Evolutionary conservation across 2,113 vertebrate species (phyloP).

Genomic region (Neomonachus schauinslandi): DNA sequence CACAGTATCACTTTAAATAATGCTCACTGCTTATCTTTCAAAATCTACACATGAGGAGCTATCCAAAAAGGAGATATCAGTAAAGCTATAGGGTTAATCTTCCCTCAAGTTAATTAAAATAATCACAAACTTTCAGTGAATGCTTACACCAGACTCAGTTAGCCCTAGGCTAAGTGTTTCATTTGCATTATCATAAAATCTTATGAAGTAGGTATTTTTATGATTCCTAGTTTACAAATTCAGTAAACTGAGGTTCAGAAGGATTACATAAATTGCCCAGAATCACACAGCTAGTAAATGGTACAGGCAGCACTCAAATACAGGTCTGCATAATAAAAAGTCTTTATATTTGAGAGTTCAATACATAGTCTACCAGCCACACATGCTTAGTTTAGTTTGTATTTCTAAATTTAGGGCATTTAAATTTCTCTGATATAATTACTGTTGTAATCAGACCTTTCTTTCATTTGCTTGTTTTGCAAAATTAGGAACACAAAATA

Average conservation of each 20-base stretch:
- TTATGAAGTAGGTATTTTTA: background rate
- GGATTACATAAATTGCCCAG: background rate
- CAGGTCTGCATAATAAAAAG: background rate
- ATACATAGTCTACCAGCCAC: background rate
- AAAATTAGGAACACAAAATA: conserved; percentile 60
- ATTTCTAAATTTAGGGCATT: conserved; percentile 9
- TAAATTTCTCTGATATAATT: conserved; percentile 42
- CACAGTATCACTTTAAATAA: conserved; percentile 3
- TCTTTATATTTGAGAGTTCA: background rate
- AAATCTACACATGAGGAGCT: background rate
- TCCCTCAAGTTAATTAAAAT: background rate
- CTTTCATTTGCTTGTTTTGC: background rate
- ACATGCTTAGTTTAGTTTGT: background rate
- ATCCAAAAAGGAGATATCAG: too few relatives aligned
- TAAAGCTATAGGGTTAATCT: background rate
- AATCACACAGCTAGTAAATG: background rate
- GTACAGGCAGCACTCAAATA: background rate
- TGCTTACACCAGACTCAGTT: background rate
- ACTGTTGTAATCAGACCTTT: background rate
- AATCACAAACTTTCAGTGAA: background rate
- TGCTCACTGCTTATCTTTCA: background rate
- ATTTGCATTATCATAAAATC: background rate
- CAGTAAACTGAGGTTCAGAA: background rate
- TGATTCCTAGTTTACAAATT: background rate
- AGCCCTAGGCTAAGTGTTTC: background rate